Evolutionary conservation across 2,113 vertebrate genomes (phyloP), one percentile per base, ranked within the genome.

Genomic region (Zapornia atra): DNA sequence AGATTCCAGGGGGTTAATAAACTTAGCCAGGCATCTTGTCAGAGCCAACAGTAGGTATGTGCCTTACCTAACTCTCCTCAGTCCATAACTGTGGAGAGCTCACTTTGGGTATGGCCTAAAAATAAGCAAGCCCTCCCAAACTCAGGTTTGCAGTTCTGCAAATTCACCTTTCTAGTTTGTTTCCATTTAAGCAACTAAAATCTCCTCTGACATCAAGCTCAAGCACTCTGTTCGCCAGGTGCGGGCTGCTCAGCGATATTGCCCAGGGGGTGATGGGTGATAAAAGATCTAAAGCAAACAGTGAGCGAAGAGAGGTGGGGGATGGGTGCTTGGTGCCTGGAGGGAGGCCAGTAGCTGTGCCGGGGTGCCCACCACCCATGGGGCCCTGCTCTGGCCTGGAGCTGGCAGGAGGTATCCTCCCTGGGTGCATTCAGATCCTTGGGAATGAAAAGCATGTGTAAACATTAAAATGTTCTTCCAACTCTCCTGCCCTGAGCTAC

Each of bases 371-470:
- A 71, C 78, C 12, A 2, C 46, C 40, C 21, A 3, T 2, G 12
- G 78, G 75, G 53, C 87, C 57, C 53, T 3, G 6, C 56, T 92
- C 40, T 0, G 0, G 54, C 63, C 50, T 4, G 13, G 61, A 92
- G 46, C 82, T 93, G 94, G 71, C 78, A 82, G 75, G 56, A 93
- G 50, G 28, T 50, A 93, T 96, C 83, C 79, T 93, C 80, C 86
- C 87, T 5, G 68, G 50, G 54, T 80, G 77, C 12, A 5, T 3
- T 25, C 60, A 92, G 84, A 86, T 88, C 83, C 68, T 90, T 75
- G 88, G 83, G 92, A 94, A 93, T 92, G 92, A 88, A 86, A 94
- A 90, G 91, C 80, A 96, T 81, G 94, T 36, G 72, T 90, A 95
- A 94, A 95, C 83, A 90, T 88, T 63, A 71, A 82, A 94, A 73